Evolutionary conservation across 2,113 vertebrate genomes (phyloP), one percentile per base, ranked within the genome.

Genomic region (Lophius piscatorius): DNA sequence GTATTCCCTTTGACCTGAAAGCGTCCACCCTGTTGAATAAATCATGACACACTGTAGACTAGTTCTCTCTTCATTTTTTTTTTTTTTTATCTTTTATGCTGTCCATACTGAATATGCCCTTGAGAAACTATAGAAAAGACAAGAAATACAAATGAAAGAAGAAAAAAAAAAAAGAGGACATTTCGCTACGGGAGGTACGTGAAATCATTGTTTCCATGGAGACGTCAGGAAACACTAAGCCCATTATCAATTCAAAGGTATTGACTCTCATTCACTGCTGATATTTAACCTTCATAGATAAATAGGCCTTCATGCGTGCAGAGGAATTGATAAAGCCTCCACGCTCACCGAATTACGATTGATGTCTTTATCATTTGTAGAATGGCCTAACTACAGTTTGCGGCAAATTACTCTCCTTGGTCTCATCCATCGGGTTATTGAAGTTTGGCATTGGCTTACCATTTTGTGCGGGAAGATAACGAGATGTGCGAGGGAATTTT

Each of bases 201-300:
- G 60, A 56, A 84, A 84, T 76, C 58, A 64, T 83, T 80, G 87
- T 90, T 89, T 77, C 89, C 85, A 90, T 92, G 83, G 87, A 76
- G 79, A 89, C 82, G 70, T 56, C 85, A 81, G 69, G 81, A 75
- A 80, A 82, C 72, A 41, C 60, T 82, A 75, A 86, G 72, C 78
- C 84, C 59, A 56, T 78, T 84, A 86, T 88, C 82, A 90, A 85
- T 88, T 85, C 81, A 44, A 58, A 73, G 65, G 68, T 90, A 87
- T 90, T 89, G 90, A 90, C 85, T 88, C 70, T 78, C 46, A 50
- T 87, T 90, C 84, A 54, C 65, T 70, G 63, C 79, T 70, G 74
- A 89, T 88, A 87, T 89, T 90, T 88, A 90, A 87, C 88, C 85
- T 91, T 84, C 81, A 46, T 57, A 76, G 85, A 83, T 84, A 78